These are phyloP conservation scores for Drosophila nr. medialis DNA, from an alignment of 2,888 invertebrate genomes.

Conservation along the genomic window DNA sequence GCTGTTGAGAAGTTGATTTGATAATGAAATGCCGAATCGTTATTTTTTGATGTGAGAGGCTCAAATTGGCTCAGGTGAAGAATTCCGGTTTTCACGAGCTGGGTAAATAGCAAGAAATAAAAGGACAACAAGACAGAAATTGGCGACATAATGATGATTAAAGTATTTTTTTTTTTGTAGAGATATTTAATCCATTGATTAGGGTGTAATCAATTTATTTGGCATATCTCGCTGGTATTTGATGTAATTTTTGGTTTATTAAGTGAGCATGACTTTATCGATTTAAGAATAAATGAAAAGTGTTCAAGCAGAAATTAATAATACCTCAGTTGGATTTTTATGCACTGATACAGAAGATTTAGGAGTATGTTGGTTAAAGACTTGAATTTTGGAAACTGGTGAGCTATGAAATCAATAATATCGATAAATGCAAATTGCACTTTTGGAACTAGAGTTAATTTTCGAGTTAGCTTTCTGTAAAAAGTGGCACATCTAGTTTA, in stretches of 20 bases:
- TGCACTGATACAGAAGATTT: not conserved
- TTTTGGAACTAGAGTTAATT: not conserved
- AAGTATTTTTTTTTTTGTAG: not conserved
- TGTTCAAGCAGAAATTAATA: not conserved
- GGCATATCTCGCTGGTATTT: not conserved
- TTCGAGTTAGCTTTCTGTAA: not conserved
- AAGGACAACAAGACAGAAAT: not conserved
- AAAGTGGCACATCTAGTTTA: no score
- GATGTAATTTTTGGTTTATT: not conserved
- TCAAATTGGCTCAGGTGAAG: constrained; percentile 39
- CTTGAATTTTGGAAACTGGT: no score
- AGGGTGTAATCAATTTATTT: not conserved
- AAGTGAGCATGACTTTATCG: not conserved
- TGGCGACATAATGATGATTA: constrained; percentile 10
- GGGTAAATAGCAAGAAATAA: constrained; percentile 8
- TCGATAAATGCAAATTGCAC: not conserved
- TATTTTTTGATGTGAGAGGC: constrained; percentile 10
- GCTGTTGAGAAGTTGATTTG: constrained; percentile 32
- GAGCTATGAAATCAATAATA: not conserved
- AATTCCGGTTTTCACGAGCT: constrained; percentile 27
- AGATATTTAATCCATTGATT: not conserved
- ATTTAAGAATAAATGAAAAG: not conserved
- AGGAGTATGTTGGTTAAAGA: not conserved
- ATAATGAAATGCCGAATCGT: constrained; percentile 49
- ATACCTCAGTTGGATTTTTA: not conserved